Conservation (phyloP, 2,113 vertebrate genomes). For the Plecturocebus donacophilus region DNA sequence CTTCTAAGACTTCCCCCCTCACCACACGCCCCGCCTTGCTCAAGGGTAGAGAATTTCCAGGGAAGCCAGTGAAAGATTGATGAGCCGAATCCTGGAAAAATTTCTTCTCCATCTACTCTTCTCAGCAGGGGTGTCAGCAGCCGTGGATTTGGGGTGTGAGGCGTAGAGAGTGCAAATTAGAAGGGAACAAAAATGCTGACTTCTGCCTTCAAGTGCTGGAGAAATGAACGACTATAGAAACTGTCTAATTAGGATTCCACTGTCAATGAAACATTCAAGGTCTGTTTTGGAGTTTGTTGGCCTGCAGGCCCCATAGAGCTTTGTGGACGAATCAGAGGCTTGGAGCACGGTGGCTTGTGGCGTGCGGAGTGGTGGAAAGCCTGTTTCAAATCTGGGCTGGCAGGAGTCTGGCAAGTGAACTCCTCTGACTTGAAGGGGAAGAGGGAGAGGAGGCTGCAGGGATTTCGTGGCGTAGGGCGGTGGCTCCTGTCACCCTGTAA, state of each 20-base stretch:
- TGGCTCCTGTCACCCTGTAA: not conserved
- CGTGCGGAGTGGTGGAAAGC: not conserved
- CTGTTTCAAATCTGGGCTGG: not conserved
- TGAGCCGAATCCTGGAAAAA: not conserved
- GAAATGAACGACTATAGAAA: constrained; percentile 69
- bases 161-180: not conserved
- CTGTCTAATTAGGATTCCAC: constrained; percentile 62
- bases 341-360: not conserved
- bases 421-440: not conserved
- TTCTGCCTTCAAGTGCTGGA: not conserved
- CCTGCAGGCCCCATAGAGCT: constrained; percentile 14
- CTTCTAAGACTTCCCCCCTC: not conserved
- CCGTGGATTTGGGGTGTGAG: not conserved
- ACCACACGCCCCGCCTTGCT: not conserved
- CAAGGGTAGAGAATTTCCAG: constrained; percentile 67
- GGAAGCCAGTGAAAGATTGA: constrained; percentile 71
- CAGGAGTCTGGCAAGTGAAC: not conserved
- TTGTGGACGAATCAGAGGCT: constrained; percentile 40
- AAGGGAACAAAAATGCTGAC: not conserved
- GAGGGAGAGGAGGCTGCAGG: not conserved
- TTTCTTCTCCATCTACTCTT: constrained; percentile 53
- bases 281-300: constrained; percentile 68
- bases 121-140: constrained; percentile 39
- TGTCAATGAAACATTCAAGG: constrained; percentile 78
- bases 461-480: too few relatives aligned